Conservation (phyloP, 2,797 vertebrate genomes). For the Thunnus albacares region DNA sequence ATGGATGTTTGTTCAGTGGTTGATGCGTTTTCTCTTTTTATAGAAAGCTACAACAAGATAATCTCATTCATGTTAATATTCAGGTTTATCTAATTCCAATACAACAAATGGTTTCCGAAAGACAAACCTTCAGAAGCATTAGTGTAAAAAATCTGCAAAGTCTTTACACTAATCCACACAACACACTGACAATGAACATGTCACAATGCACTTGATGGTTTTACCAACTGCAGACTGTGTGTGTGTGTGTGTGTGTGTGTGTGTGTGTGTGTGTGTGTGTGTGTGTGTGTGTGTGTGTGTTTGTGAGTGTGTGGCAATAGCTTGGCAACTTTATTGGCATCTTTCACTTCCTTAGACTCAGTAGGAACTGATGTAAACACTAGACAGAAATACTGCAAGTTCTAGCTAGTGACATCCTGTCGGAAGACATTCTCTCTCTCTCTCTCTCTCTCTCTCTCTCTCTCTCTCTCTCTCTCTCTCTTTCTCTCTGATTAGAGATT, state of each 20-base stretch:
- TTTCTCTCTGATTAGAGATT: too few species aligned
- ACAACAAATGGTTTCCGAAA: too few species aligned
- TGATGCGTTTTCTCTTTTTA: too few species aligned
- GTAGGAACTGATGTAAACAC: constrained; percentile 21
- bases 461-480: not conserved
- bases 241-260: constrained; percentile 1
- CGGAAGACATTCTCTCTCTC: not conserved
- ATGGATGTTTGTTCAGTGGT: not conserved
- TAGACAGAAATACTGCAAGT: constrained; percentile 33
- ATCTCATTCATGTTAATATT: not conserved
- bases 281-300: constrained; percentile 2
- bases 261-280: constrained; percentile 2
- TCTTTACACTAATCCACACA: not conserved
- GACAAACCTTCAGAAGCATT: not conserved
- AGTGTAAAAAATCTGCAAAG: not conserved
- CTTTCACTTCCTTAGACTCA: constrained; percentile 66
- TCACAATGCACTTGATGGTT: not conserved
- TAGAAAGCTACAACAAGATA: not conserved
- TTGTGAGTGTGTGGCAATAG: not conserved
- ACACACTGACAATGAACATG: not conserved
- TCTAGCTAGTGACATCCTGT: constrained; percentile 58
- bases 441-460: not conserved
- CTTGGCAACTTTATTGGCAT: constrained; percentile 20
- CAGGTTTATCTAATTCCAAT: too few species aligned
- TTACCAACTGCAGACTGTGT: not conserved